These are phyloP conservation scores for Solenopsis fugax DNA, from an alignment of 1,140 invertebrate genomes.

Conservation along the genomic window DNA sequence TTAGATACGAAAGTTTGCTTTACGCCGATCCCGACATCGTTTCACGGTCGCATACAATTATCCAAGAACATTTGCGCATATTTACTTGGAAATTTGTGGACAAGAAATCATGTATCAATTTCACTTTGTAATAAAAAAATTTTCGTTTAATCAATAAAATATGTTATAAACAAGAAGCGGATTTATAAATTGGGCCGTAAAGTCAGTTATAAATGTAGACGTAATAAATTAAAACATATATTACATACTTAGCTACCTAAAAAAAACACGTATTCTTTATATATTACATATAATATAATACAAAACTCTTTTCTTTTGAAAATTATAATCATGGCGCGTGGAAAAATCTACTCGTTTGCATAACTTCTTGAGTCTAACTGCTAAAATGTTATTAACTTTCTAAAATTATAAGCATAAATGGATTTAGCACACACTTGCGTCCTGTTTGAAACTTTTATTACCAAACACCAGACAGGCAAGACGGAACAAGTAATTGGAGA, in stretches of 20 bases:
- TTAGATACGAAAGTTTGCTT: conserved; percentile 20
- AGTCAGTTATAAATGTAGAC: not conserved
- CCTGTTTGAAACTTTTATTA: conserved; percentile 20
- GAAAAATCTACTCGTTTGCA: not conserved
- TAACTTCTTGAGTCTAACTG: not conserved
- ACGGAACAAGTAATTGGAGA: no score
- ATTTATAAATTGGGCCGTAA: not conserved
- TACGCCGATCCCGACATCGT: not conserved
- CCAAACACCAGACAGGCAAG: not conserved
- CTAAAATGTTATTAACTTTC: not conserved
- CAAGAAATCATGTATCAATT: not conserved
- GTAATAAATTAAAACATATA: not conserved
- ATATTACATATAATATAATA: not conserved
- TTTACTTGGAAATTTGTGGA: not conserved
- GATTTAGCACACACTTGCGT: not conserved
- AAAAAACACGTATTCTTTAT: no score
- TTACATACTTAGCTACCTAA: no score
- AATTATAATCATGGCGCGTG: not conserved
- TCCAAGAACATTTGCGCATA: not conserved
- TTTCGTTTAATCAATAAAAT: not conserved
- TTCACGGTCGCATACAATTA: not conserved
- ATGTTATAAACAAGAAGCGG: not conserved
- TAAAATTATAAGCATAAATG: not conserved
- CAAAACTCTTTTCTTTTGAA: not conserved
- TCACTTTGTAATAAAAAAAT: not conserved